Conservation (phyloP, 2,888 invertebrate genomes). For the Pherbina coryleti region DNA sequence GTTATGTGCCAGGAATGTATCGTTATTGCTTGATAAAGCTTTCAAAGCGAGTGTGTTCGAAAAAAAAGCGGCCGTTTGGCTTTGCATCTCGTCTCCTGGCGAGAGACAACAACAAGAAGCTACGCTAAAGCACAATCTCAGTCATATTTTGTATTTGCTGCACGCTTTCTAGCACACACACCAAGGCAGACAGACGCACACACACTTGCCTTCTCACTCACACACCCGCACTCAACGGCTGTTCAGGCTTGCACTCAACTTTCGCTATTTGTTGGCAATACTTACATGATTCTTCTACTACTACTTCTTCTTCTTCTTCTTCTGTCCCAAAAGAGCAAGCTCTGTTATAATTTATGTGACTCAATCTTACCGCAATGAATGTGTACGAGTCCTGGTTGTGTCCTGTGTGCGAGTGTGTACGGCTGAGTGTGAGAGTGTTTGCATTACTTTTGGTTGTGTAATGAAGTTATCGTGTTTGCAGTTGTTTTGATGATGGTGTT, state of each 20-base stretch:
- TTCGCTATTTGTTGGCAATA: too few species aligned
- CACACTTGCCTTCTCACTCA: too few species aligned
- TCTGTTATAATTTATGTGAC: conserved; percentile 19
- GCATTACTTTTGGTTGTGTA: conserved; percentile 33
- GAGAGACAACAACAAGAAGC: not conserved
- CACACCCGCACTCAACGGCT: too few species aligned
- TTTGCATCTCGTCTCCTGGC: not conserved
- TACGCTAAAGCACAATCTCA: not conserved
- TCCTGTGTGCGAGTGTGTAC: not conserved
- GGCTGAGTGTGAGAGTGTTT: conserved; percentile 11
- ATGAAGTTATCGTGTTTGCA: conserved; percentile 63
- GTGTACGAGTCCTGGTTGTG: conserved; percentile 31
- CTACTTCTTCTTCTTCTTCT: too few species aligned
- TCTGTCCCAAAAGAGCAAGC: not conserved
- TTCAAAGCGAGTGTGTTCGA: too few species aligned
- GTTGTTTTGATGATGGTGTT: conserved; percentile 51
- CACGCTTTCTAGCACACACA: not conserved
- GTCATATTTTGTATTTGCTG: not conserved
- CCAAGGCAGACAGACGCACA: not conserved
- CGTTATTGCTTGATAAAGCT: not conserved
- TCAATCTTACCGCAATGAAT: conserved; percentile 27
- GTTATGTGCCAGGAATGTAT: not conserved
- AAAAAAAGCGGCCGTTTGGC: too few species aligned
- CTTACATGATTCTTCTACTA: too few species aligned
- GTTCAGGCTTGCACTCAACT: too few species aligned